Evolutionary conservation across 2,888 invertebrate species (phyloP).

Genomic region (Gastracanthus pulcherrimus): DNA sequence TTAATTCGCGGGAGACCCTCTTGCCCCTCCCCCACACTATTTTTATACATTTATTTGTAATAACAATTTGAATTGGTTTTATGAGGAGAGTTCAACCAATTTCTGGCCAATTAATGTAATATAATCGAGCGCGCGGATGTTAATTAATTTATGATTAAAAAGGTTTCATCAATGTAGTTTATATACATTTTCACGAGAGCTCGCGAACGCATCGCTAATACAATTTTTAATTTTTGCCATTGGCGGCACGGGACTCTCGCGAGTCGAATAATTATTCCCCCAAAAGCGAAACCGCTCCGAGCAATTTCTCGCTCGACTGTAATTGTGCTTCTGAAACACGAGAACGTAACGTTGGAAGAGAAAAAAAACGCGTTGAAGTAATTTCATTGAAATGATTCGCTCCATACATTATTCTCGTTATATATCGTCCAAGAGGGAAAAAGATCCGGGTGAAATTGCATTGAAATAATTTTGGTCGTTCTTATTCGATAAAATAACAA

Average conservation of each 20-base stretch:
- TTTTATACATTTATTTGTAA: neutral
- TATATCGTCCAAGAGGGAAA: neutral
- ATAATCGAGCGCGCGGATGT: neutral
- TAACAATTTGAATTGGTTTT: too few relatives aligned
- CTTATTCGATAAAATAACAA: too few relatives aligned
- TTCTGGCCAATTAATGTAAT: too few relatives aligned
- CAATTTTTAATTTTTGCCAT: slow-evolving; percentile 29
- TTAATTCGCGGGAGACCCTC: slow-evolving; percentile 18
- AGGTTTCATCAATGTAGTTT: neutral
- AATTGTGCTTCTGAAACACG: slow-evolving; percentile 3
- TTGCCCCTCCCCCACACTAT: neutral
- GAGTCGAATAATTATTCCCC: slow-evolving; percentile 17
- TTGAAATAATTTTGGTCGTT: too few relatives aligned
- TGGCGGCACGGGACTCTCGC: neutral
- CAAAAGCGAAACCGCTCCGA: slow-evolving; percentile 4
- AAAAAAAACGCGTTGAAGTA: neutral
- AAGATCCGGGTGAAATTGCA: neutral
- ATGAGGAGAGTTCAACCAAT: too few relatives aligned
- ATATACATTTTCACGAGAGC: neutral
- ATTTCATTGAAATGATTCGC: slow-evolving; percentile 33
- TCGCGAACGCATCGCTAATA: too few relatives aligned
- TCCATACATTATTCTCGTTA: slow-evolving; percentile 29
- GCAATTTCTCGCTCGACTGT: slow-evolving; percentile 1
- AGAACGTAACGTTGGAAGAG: neutral
- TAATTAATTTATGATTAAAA: neutral